A percentile compares a stretch with the other conserved stretches of the same genome.
phyloP scores from a whole-genome alignment of 1,140 invertebrate species.

The Leptinotarsa defecta region DNA sequence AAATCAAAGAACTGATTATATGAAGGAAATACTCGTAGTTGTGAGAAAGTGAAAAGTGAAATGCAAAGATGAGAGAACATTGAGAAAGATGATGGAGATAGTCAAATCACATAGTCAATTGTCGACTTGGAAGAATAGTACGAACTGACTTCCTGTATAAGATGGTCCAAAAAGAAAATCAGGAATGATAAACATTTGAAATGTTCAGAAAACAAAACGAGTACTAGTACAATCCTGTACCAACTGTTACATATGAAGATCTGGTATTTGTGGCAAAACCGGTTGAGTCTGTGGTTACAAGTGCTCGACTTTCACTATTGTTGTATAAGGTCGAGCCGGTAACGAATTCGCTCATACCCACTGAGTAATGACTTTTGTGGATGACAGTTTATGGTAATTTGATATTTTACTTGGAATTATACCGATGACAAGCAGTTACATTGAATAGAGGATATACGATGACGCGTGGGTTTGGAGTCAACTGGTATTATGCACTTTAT shows the following conservation, averaged over 20 bases:
- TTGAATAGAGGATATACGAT: background rate
- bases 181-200: too few species aligned
- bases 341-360: slow-evolving; percentile 34
- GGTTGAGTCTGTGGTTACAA: slow-evolving; percentile 35
- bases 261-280: slow-evolving; percentile 38
- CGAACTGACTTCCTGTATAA: too few species aligned
- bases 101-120: too few species aligned
- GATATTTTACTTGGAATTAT: slow-evolving; percentile 25
- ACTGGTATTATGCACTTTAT: background rate
- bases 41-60: too few species aligned
- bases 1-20: too few species aligned
- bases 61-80: too few species aligned
- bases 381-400: slow-evolving; percentile 32
- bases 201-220: too few species aligned
- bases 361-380: slow-evolving; percentile 33
- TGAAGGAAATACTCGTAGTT: too few species aligned
- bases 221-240: background rate
- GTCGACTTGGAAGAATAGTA: too few species aligned
- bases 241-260: slow-evolving; percentile 39
- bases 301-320: slow-evolving; percentile 43
- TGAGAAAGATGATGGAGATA: too few species aligned
- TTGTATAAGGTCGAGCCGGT: slow-evolving; percentile 38
- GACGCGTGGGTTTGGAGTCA: background rate
- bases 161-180: too few species aligned
- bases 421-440: slow-evolving; percentile 11